Conservation (phyloP, 2,888 invertebrate genomes). For the Pecten maximus region DNA sequence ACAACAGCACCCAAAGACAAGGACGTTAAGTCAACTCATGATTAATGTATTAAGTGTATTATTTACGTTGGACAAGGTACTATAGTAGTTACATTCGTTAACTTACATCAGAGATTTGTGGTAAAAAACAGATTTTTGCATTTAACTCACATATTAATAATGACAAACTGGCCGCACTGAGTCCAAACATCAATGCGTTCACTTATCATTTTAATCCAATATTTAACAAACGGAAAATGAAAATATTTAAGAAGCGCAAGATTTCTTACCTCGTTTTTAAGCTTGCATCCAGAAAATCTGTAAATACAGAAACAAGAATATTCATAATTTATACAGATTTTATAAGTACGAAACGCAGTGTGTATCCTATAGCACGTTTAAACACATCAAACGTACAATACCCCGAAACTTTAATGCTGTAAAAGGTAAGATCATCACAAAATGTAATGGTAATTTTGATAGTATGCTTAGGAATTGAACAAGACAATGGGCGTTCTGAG, state of each 20-base stretch:
- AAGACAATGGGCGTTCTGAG: too few relatives aligned
- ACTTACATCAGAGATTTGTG: neutral
- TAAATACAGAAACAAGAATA: constrained; percentile 52
- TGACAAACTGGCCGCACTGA: too few relatives aligned
- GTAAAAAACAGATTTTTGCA: neutral
- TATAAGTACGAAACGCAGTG: too few relatives aligned
- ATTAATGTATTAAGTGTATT: neutral
- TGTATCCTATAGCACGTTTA: too few relatives aligned
- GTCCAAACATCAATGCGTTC: too few relatives aligned
- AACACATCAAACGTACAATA: too few relatives aligned
- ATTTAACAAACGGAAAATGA: neutral
- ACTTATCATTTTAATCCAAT: too few relatives aligned
- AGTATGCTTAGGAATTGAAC: too few relatives aligned
- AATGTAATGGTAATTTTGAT: too few relatives aligned
- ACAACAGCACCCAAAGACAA: neutral
- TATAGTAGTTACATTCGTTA: neutral
- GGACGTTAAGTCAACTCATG: constrained; percentile 17
- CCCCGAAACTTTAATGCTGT: too few relatives aligned
- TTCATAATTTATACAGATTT: neutral
- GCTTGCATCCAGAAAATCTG: constrained; percentile 81
- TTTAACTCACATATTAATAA: too few relatives aligned
- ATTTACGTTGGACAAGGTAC: neutral
- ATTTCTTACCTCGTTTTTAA: constrained; percentile 80
- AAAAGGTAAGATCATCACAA: too few relatives aligned
- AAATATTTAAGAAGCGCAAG: neutral